Evolutionary conservation across 2,797 vertebrate genomes (phyloP), one percentile per base, ranked within the genome.

Genomic region (Benthosema pterotum): DNA sequence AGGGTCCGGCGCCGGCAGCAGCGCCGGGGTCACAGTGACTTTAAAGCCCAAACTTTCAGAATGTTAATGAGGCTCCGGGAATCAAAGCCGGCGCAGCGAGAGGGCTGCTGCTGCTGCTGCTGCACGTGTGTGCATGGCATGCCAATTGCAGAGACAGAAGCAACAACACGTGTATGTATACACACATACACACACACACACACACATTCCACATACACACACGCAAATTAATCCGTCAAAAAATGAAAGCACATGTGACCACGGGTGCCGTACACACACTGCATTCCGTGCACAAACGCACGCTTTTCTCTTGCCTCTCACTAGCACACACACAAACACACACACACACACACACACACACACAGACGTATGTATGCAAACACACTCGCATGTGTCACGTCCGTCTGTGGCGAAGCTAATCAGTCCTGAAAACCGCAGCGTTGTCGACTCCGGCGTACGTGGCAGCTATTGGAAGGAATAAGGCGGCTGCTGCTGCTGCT

Each of bases 1-100:
- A 54, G 57, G 67, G 67, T 74, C 11, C 51, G 13, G 63, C 53
- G 77, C 2, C 14, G 67, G 57, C 80, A 71, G 73, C 77, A 70
- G 72, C 74, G 63, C 60, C 38, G 63, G 71, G 88, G 83, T 93
- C 79, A 89, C 80, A 47, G 88, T 86, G 80, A 88, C 86, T 87
- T 80, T 74, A 88, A 83, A 85, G 69, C 67, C 70, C 48, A 63
- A 77, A 86, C 81, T 89, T 89, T 84, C 14, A 74, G 81, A 78
- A 88, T 91, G 91, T 89, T 90, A 93, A 94, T 90, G 84, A 91
- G 73, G 62, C 69, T 62, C 75, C 81, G 71, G 69, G 82, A 89
- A 83, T 87, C 86, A 84, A 73, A 74, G 69, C 51, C 48, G 55
- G 60, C 49, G 18, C 11, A 74, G 80, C 64, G 63, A 77, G 63